Conservation (phyloP, 2,797 vertebrate genomes). For the Pangasius sanitwongsei region DNA sequence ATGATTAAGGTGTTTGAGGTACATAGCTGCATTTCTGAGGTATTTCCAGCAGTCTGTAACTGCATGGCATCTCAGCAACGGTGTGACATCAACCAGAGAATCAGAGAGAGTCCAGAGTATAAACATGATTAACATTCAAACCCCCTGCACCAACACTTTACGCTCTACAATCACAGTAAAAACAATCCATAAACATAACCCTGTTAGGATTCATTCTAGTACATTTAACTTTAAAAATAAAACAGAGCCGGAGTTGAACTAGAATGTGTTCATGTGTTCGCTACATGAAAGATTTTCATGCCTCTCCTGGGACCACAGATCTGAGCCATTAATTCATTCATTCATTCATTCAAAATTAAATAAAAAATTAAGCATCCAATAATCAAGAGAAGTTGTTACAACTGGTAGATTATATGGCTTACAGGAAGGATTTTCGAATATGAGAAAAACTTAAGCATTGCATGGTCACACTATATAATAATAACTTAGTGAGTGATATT, state of each 20-base stretch:
- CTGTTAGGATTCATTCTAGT: constrained; percentile 11
- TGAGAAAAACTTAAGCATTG: constrained; percentile 4
- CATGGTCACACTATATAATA: constrained; percentile 2
- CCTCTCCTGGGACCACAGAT: constrained; percentile 11
- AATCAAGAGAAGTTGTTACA: constrained; percentile 12
- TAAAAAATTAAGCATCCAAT: constrained; percentile 12
- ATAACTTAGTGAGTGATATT: not conserved
- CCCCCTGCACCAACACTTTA: not conserved
- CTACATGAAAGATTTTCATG: not conserved
- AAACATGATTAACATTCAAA: constrained; percentile 18
- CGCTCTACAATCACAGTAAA: not conserved
- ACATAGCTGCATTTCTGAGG: constrained; percentile 43
- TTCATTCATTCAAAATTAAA: constrained; percentile 22
- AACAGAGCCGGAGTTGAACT: not conserved
- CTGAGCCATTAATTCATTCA: constrained; percentile 27
- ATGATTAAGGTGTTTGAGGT: constrained; percentile 30
- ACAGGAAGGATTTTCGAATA: constrained; percentile 18
- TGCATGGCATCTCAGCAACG: constrained; percentile 28
- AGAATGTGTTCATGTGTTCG: not conserved
- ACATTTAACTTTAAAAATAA: constrained; percentile 15
- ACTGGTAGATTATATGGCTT: constrained; percentile 44
- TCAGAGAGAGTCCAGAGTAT: constrained; percentile 18
- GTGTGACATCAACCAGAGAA: constrained; percentile 25
- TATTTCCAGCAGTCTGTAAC: constrained; percentile 28
- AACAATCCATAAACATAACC: not conserved